Evolutionary conservation across 2,113 vertebrate genomes (phyloP).

Genomic region (Oncorhynchus mykiss): DNA sequence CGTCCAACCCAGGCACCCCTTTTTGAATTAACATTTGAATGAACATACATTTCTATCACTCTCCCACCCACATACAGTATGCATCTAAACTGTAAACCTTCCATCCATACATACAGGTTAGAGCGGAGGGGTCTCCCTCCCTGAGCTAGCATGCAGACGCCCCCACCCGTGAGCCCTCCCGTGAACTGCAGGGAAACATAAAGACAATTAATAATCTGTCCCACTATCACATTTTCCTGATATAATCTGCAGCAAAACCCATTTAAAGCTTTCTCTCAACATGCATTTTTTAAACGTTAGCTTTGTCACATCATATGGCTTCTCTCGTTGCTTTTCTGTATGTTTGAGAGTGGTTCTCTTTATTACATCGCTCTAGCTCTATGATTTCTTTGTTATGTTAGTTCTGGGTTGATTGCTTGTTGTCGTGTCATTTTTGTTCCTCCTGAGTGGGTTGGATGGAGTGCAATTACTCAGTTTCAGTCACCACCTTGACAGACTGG

Average conservation of each 20-base stretch:
- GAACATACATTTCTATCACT: conserved; percentile 36
- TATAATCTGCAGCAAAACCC: conserved; percentile 76
- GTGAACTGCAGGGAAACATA: conserved; percentile 80
- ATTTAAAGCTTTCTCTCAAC: conserved; percentile 91
- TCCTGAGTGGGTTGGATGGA: background rate
- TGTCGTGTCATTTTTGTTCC: conserved; percentile 34
- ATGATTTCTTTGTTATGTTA: conserved; percentile 70
- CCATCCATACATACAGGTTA: conserved; percentile 46
- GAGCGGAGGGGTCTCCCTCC: conserved; percentile 67
- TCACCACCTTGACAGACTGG: conserved; percentile 80
- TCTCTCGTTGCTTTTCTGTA: conserved; percentile 78
- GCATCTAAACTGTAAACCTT: too few species aligned
- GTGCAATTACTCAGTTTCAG: conserved; percentile 79
- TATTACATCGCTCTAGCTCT: conserved; percentile 75
- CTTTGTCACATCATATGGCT: conserved; percentile 83
- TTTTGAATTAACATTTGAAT: conserved; percentile 17
- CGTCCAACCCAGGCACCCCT: conserved; percentile 37
- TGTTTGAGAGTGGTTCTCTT: conserved; percentile 67
- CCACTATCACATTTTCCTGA: conserved; percentile 68
- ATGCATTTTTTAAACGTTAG: conserved; percentile 89
- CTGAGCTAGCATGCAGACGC: conserved; percentile 91
- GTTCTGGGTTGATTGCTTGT: conserved; percentile 65
- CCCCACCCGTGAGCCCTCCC: conserved; percentile 52
- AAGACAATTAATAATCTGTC: conserved; percentile 53
- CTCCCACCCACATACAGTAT: conserved; percentile 6